These are phyloP conservation scores for Drosophila bifasciata DNA, from an alignment of 1,140 invertebrate species.

Conservation along the genomic window DNA sequence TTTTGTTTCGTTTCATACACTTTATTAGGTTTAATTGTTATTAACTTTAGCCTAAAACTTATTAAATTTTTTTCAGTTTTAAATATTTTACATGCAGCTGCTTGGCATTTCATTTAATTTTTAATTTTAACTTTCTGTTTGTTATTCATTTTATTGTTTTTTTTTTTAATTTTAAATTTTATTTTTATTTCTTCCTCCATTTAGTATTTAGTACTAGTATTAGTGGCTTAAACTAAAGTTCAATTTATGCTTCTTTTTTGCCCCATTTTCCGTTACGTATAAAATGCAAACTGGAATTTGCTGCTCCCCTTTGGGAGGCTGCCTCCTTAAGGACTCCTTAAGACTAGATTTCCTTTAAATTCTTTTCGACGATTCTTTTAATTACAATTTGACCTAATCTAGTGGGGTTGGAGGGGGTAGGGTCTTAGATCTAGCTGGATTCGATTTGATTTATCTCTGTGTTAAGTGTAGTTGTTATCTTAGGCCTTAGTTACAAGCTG, in stretches of 20 bases:
- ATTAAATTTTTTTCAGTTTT: conserved; percentile 53
- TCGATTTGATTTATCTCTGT: conserved; percentile 46
- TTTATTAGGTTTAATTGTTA: conserved; percentile 79
- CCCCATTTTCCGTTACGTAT: conserved; percentile 61
- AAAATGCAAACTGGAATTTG: conserved; percentile 72
- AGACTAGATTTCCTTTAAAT: conserved; percentile 61
- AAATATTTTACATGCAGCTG: conserved; percentile 81
- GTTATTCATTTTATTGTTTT: conserved; percentile 43
- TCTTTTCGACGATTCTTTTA: conserved; percentile 53
- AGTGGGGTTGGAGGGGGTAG: conserved; percentile 34
- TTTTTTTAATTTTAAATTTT: conserved; percentile 11
- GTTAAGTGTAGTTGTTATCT: no score
- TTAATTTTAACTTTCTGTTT: conserved; percentile 56
- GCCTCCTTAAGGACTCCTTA: conserved; percentile 44
- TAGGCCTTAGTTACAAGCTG: conserved; percentile 45
- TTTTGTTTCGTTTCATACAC: conserved; percentile 57
- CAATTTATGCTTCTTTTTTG: not conserved
- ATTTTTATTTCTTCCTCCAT: conserved; percentile 2
- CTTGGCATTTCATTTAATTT: conserved; percentile 57
- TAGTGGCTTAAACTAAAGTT: conserved; percentile 25
- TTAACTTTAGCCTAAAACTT: conserved; percentile 71
- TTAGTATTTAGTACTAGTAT: conserved; percentile 21
- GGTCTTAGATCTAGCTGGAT: conserved; percentile 67
- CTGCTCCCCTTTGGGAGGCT: conserved; percentile 30
- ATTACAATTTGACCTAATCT: conserved; percentile 72